phyloP scores from a whole-genome alignment of 2,888 invertebrate genomes.

The Trissonchulus sp. region DNA sequence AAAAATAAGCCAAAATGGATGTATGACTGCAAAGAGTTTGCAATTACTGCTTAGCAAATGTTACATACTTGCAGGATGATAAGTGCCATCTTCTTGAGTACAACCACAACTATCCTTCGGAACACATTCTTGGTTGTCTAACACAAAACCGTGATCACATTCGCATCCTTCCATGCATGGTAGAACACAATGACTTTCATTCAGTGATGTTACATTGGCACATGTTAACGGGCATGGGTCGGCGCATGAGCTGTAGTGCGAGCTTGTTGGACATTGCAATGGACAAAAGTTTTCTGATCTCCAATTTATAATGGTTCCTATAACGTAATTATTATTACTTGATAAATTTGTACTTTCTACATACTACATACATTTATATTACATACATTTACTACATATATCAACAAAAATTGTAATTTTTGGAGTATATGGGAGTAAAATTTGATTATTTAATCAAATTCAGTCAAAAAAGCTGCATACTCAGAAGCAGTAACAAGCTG shows the following conservation, averaged over 20 bases:
- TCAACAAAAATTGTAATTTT: no score
- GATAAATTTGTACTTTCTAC: no score
- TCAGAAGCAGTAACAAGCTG: no score
- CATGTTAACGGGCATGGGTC: conserved; percentile 43
- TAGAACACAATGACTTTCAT: background rate
- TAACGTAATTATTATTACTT: no score
- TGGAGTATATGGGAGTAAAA: no score
- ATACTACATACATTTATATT: no score
- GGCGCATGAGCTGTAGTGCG: conserved; percentile 37
- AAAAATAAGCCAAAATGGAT: no score
- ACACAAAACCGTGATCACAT: conserved; percentile 46
- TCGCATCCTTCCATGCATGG: conserved; percentile 46
- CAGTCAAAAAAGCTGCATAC: no score
- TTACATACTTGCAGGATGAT: background rate
- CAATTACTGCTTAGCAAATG: no score
- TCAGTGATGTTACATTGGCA: conserved; percentile 36
- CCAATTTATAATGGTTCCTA: conserved; percentile 27
- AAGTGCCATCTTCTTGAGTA: background rate
- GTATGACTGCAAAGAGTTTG: no score
- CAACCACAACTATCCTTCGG: conserved; percentile 37
- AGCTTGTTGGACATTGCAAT: conserved; percentile 37
- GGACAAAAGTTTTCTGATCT: conserved; percentile 36
- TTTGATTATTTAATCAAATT: no score
- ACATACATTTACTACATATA: no score
- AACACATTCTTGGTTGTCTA: conserved; percentile 39